Evolutionary conservation across 2,888 invertebrate genomes (phyloP), one percentile per base, ranked within the genome.

Genomic region (Pinctada fucata): DNA sequence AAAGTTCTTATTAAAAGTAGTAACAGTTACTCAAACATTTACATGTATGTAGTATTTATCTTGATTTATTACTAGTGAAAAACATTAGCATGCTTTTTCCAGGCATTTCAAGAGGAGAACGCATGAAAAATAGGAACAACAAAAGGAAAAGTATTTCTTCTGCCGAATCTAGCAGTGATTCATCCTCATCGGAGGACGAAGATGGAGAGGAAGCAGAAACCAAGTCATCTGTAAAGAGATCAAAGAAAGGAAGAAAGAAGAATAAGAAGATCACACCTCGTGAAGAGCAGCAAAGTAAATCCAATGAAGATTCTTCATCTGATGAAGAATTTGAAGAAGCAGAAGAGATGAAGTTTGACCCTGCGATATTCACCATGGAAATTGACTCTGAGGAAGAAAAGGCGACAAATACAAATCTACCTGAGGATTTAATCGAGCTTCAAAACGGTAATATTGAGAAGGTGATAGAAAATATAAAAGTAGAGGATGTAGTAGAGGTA

Each of bases 281-380:
- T 2, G 3, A 3, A 51, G 16, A 66, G 10, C 2, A 47, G 31
- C 10, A 52, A 47, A n/a, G 10, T 58, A 48, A 50, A 67, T 50
- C 3, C 47, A 65, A 75, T 6, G 31, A 69, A 58, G 50, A n/a
- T 58, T 10, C 66, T 52, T 50, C 64, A 67, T 75, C 67, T 52
- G 49, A 16, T 13, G 64, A 49, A 48, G 16, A 5, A n/a, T 49
- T 77, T 71, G 63, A 81, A 13, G 72, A 76, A 8, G 72, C 69
- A 16, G 67, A 72, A 71, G 66, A 65, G 16, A 50, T 45, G 5
- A 81, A 85, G n/a, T 78, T 83, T 70, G 84, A 87, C 70, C 72
- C 72, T 75, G 85, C 85, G 48, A 74, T 85, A 13, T 85, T 84
- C 52, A 86, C 85, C 0, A 83, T 83, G 84, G 86, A 87, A n/a